phyloP scores from a whole-genome alignment of 2,113 vertebrate genomes.

The Xiphophorus couchianus region DNA sequence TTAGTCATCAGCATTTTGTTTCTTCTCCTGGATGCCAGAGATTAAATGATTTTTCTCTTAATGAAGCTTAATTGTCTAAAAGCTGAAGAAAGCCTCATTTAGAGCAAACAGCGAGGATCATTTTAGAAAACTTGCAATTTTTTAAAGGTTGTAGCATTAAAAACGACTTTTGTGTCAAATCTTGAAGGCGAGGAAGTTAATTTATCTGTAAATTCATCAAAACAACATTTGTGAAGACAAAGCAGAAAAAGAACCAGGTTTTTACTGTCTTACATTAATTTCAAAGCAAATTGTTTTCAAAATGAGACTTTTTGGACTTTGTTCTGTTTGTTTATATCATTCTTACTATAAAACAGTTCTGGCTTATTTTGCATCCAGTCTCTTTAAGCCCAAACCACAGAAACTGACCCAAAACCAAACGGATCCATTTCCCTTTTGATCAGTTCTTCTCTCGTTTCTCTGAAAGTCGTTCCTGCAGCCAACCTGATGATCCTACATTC shows the following conservation, averaged over 20 bases:
- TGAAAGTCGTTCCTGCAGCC: not conserved
- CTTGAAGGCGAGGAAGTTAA: not conserved
- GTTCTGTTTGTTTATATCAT: not conserved
- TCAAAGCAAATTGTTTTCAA: not conserved
- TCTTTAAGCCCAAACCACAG: not conserved
- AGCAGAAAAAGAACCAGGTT: no score
- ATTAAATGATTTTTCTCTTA: not conserved
- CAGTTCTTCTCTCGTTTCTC: not conserved
- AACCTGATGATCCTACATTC: conserved; percentile 17
- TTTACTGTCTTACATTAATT: not conserved
- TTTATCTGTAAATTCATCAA: not conserved
- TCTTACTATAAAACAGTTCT: not conserved
- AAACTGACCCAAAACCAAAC: not conserved
- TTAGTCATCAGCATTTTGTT: not conserved
- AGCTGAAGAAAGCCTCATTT: not conserved
- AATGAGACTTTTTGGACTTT: not conserved
- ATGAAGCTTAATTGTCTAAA: not conserved
- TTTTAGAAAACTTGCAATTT: not conserved
- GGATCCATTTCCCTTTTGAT: not conserved
- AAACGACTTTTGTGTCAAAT: not conserved
- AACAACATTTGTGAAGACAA: not conserved
- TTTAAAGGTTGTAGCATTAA: not conserved
- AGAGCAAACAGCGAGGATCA: not conserved
- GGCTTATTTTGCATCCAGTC: not conserved
- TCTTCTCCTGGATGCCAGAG: not conserved